Base-by-base conservation (phyloP, 2,113 vertebrate genomes). In the Oreocharis arfaki region DNA sequence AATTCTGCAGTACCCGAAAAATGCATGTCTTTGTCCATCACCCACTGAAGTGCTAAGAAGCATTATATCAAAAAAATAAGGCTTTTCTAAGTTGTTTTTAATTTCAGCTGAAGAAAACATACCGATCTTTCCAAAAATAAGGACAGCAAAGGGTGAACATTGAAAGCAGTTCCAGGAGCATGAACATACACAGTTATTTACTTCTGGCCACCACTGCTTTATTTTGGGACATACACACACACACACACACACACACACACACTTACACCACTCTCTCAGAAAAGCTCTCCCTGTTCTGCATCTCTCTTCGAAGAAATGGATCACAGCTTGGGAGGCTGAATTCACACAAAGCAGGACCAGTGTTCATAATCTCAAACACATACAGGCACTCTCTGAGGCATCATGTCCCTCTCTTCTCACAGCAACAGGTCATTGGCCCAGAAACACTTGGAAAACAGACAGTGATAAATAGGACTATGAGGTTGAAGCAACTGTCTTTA, bases 331-430 rank as follows among this genome's bases (percentile, higher is more conserved):
- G n/a, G 15, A 74, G 30, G 30, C n/a, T 39, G 85, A 42, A n/a
- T 63, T 46, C n/a, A n/a, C 4, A 9, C 1, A 2, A 75, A 81
- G n/a, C 18, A 30, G 15, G 6, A 20, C 32, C 6, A 3, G 27
- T 5, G 21, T 23, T 49, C 32, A 6, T 35, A 8, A 44, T 15
- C 78, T 71, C 69, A 75, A 50, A 67, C 15, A 61, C 17, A 33
- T 2, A 13, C 7, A 9, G 0, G 0, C 6, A 3, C 5, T 13
- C 13, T 42, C 53, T 21, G 15, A 88, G 33, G 22, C 35, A 81
- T 16, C 23, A 11, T 1, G 13, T 32, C 12, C 30, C 50, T 46
- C 33, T 23, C 35, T 35, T 32, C 60, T 56, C 52, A n/a, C 23
- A 46, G 39, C 11, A 76, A 60, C 6, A 41, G 16, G 6, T 39